A percentile compares a stretch with the other conserved stretches of the same genome.
Conservation (phyloP, 2,113 vertebrate species). For the Silurus asotus region DNA sequence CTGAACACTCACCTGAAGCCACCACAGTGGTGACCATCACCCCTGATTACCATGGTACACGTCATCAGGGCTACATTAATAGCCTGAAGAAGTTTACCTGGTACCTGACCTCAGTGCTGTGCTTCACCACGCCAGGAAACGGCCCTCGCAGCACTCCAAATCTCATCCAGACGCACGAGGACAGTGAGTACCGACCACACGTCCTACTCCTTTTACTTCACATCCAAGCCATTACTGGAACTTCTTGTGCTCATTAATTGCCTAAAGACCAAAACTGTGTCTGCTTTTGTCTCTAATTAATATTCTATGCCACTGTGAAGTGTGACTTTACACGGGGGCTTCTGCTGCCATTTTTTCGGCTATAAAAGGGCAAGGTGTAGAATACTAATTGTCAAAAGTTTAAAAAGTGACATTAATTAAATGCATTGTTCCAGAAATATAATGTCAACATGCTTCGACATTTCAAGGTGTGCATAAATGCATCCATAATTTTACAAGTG, state of each 20-base stretch:
- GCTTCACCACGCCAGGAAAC: slow-evolving; percentile 92
- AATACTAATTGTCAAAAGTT: slow-evolving; percentile 48
- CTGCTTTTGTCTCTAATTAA: slow-evolving; percentile 31
- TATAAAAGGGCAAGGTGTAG: slow-evolving; percentile 22
- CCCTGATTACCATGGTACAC: slow-evolving; percentile 86
- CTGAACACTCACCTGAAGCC: slow-evolving; percentile 73
- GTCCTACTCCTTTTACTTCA: neutral
- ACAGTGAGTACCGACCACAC: slow-evolving; percentile 79
- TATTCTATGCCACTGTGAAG: slow-evolving; percentile 27
- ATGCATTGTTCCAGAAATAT: slow-evolving; percentile 45
- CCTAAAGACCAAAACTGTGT: slow-evolving; percentile 1
- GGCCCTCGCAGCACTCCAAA: slow-evolving; percentile 82
- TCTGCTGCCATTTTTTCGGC: slow-evolving; percentile 11
- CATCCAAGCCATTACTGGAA: neutral
- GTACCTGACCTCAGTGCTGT: slow-evolving; percentile 85
- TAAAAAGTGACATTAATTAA: slow-evolving; percentile 55
- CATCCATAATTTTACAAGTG: slow-evolving; percentile 47
- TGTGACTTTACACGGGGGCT: slow-evolving; percentile 14
- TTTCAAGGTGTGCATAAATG: slow-evolving; percentile 44
- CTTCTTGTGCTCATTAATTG: slow-evolving; percentile 26
- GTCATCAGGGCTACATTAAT: slow-evolving; percentile 82
- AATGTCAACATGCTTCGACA: slow-evolving; percentile 46
- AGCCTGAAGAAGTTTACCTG: slow-evolving; percentile 86
- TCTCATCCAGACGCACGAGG: slow-evolving; percentile 85
- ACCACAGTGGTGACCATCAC: slow-evolving; percentile 82